Evolutionary conservation across 2,888 invertebrate genomes (phyloP).

Genomic region (Acanthosoma haemorrhoidale): DNA sequence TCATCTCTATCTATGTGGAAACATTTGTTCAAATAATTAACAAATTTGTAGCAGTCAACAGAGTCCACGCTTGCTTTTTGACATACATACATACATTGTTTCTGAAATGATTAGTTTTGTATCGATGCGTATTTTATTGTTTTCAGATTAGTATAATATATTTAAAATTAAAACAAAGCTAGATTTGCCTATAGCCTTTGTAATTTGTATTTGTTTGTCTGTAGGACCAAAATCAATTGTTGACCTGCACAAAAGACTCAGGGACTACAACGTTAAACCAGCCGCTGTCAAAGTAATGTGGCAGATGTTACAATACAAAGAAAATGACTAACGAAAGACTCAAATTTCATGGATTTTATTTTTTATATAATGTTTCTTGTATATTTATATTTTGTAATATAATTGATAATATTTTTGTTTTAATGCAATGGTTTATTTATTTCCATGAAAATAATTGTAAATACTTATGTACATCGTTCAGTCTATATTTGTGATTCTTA

Average conservation of each 20-base stretch:
- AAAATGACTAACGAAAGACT: not conserved
- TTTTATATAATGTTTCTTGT: constrained; percentile 1
- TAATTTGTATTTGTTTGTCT: not conserved
- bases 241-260: not conserved
- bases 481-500: not conserved
- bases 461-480: not conserved
- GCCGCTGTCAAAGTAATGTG: not conserved
- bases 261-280: not conserved
- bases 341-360: not conserved
- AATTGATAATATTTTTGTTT: constrained; percentile 7
- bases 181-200: no score
- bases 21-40: no score
- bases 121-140: no score
- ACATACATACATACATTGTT: no score
- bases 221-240: not conserved
- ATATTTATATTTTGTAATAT: constrained; percentile 15
- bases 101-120: no score
- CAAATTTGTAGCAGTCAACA: no score
- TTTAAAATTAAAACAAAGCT: no score
- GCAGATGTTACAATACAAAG: not conserved
- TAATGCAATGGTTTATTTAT: not conserved
- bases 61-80: no score
- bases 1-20: no score
- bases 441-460: not conserved
- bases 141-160: no score